Evolutionary conservation across 2,888 invertebrate species (phyloP), one percentile per base, ranked within the genome.

Genomic region (Xestobium rufovillosum): DNA sequence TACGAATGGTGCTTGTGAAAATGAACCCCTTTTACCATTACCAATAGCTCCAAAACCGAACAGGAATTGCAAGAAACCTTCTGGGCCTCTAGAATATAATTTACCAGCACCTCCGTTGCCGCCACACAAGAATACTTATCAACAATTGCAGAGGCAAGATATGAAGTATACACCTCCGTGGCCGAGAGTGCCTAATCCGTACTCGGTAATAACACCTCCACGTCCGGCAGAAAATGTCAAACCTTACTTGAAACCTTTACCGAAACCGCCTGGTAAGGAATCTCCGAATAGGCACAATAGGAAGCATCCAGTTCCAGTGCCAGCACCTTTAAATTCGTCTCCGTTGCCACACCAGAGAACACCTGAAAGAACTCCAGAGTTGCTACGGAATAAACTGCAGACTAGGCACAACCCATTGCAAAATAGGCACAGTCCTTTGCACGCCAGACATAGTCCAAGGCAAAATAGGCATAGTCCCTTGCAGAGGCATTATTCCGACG

Each of bases 401-500:
- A 59, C 52, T 12, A 51, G 57, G 23, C 59, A 56, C 26, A 63
- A 57, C 44, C 56, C 57, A 12, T 41, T 60, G 11, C 49, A 52
- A 13, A 53, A 43, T 35, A 43, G 57, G 11, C 50, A 55, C 36
- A 60, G 60, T 48, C 61, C 62, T 3, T 42, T 59, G 16, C 59
- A 61, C 39, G 51, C 51, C 14, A 49, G 60, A 33, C 53, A 48
- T 30, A 61, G 61, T 44, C 61, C 60, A 12, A 62, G 60, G 40
- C 61, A 59, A 41, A 56, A 60, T 36, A 52, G 63, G 11, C 62
- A 61, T 36, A 63, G 63, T 49, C 67, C 74, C 27, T 56, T 80
- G 19, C 76, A 78, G 15, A 64, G 80, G 27, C 80, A 79, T 37
- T 73, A 79, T 35, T 79, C 79, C 1, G 79, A 80, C 45, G 80